These are phyloP conservation scores for Monochamus saltuarius DNA, from an alignment of 1,140 invertebrate species.

Conservation along the genomic window DNA sequence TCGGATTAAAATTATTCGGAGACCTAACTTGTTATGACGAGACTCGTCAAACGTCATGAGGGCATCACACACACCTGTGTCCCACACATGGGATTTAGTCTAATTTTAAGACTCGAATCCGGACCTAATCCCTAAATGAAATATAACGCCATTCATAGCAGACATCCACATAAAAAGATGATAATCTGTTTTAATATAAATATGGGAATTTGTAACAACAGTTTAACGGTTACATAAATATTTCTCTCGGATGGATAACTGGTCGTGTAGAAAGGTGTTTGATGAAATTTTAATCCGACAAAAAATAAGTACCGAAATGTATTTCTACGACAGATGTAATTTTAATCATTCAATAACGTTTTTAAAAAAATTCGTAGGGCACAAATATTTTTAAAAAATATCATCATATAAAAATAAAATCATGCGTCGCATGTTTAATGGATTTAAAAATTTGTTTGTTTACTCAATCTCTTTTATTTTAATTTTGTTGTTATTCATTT, in stretches of 20 bases:
- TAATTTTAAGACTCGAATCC: slow-evolving; percentile 9
- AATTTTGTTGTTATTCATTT: too few species aligned
- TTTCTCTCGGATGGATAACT: not conserved
- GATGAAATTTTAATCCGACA: too few species aligned
- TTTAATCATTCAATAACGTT: too few species aligned
- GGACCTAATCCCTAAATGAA: slow-evolving; percentile 11
- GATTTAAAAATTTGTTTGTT: too few species aligned
- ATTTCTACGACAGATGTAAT: too few species aligned
- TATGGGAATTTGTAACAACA: slow-evolving; percentile 3
- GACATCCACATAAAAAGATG: not conserved
- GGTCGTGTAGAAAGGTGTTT: not conserved
- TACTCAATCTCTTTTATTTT: too few species aligned
- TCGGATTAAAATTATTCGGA: slow-evolving; percentile 27
- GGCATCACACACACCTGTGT: slow-evolving; percentile 19
- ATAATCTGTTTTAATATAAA: slow-evolving; percentile 2
- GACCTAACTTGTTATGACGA: slow-evolving; percentile 25
- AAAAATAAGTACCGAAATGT: too few species aligned
- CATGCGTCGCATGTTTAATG: too few species aligned
- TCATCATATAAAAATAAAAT: too few species aligned
- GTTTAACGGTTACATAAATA: not conserved
- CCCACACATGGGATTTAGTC: slow-evolving; percentile 13
- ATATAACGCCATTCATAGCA: slow-evolving; percentile 2
- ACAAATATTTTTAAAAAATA: too few species aligned
- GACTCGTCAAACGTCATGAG: slow-evolving; percentile 24
- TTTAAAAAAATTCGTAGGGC: too few species aligned